A percentile compares a stretch with the other conserved stretches of the same genome.
phyloP scores from a whole-genome alignment of 2,797 vertebrate genomes.

The Sardinella longiceps region DNA sequence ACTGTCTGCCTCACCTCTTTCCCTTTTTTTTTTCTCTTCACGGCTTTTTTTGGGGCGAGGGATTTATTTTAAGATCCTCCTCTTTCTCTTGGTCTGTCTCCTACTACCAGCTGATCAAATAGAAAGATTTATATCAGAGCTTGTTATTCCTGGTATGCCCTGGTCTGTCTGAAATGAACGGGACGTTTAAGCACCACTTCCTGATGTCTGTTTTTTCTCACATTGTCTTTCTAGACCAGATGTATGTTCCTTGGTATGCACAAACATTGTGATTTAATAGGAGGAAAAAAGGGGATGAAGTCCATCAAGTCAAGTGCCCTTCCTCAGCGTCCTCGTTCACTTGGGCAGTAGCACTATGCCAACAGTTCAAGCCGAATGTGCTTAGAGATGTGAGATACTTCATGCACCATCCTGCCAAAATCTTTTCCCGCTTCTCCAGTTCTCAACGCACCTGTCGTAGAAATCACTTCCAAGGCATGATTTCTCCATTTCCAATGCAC shows the following conservation, averaged over 20 bases:
- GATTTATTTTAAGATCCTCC: not conserved
- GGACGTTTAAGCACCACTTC: slow-evolving; percentile 33
- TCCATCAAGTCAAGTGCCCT: not conserved
- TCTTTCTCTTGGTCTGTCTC: slow-evolving; percentile 15
- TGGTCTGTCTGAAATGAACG: slow-evolving; percentile 7
- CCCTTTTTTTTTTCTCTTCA: not conserved
- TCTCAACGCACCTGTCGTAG: not conserved
- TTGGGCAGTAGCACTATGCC: not conserved
- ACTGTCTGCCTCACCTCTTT: slow-evolving; percentile 30
- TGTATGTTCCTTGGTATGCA: slow-evolving; percentile 29
- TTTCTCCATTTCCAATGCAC: not conserved
- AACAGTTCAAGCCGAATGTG: not conserved
- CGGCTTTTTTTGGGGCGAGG: not conserved
- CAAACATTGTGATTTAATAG: slow-evolving; percentile 31
- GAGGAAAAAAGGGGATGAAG: not conserved
- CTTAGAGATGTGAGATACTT: not conserved
- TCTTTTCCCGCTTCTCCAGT: not conserved
- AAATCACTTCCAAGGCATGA: not conserved
- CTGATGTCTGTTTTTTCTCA: slow-evolving; percentile 12
- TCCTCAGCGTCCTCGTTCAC: not conserved
- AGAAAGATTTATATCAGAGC: slow-evolving; percentile 51
- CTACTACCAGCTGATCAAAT: slow-evolving; percentile 52
- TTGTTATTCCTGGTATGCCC: slow-evolving; percentile 33
- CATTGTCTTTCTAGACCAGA: slow-evolving; percentile 20
- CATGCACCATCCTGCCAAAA: not conserved